A percentile compares a stretch with the other conserved stretches of the same genome.
Evolutionary conservation across 2,888 invertebrate species (phyloP).

Genomic region (Phengaris alcon): DNA sequence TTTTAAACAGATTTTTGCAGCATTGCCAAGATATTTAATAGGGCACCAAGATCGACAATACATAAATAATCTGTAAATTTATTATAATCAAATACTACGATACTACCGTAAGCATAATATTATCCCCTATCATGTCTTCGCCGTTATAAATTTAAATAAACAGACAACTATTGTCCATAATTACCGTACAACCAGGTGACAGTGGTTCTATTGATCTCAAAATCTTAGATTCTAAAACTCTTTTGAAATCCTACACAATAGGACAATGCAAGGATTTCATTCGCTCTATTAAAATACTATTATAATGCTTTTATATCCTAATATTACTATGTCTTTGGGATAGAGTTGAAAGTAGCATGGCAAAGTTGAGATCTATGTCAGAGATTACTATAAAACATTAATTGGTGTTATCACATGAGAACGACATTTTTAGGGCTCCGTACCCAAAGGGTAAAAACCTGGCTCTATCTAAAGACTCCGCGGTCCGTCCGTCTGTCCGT

Average conservation of each 20-base stretch:
- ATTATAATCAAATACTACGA: not conserved
- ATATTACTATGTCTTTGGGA: not conserved
- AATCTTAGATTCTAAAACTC: conserved; percentile 45
- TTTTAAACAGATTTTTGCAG: no score
- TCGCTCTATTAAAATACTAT: conserved; percentile 72
- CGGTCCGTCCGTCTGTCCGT: no score
- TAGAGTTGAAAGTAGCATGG: not conserved
- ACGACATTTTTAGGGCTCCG: not conserved
- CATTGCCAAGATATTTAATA: not conserved
- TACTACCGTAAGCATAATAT: not conserved
- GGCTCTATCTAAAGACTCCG: no score
- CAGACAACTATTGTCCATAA: conserved; percentile 24
- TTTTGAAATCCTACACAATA: conserved; percentile 64
- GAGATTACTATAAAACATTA: conserved; percentile 3
- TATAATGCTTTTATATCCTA: conserved; percentile 42
- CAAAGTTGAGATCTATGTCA: not conserved
- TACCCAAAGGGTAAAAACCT: not conserved
- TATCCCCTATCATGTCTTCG: conserved; percentile 9
- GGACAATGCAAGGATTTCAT: conserved; percentile 74
- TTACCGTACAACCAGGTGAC: conserved; percentile 44
- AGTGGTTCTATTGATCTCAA: conserved; percentile 36
- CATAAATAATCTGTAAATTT: not conserved
- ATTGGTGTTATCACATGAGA: conserved; percentile 7
- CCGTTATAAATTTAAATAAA: conserved; percentile 29
- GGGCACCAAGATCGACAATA: not conserved